Conservation (phyloP, 2,113 vertebrate genomes). For the Cololabis saira region DNA sequence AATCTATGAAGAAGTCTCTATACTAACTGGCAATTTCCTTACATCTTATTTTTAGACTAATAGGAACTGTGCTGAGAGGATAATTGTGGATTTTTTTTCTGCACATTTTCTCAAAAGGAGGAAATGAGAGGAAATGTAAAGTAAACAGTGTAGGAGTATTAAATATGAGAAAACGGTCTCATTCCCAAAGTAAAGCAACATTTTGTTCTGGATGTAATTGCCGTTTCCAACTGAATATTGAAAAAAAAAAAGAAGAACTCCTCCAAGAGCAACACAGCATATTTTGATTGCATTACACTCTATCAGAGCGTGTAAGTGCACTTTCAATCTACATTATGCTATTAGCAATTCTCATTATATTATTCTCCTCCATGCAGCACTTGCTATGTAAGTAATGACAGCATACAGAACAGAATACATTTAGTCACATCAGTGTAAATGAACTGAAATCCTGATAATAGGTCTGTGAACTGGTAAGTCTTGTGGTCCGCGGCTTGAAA, state of each 20-base stretch:
- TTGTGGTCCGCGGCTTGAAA: not conserved
- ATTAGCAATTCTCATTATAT: slow-evolving; percentile 57
- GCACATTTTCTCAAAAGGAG: slow-evolving; percentile 3
- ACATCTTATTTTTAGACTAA: slow-evolving; percentile 48
- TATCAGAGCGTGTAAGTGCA: slow-evolving; percentile 37
- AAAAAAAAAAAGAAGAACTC: slow-evolving; percentile 19
- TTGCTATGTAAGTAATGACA: slow-evolving; percentile 37
- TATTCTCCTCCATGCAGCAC: slow-evolving; percentile 30
- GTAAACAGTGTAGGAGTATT: slow-evolving; percentile 22
- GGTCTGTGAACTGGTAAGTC: not conserved
- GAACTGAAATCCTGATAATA: slow-evolving; percentile 22
- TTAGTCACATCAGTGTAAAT: slow-evolving; percentile 37
- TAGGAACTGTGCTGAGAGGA: slow-evolving; percentile 51
- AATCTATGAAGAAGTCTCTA: slow-evolving; percentile 13
- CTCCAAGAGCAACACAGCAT: slow-evolving; percentile 23
- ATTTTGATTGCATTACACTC: slow-evolving; percentile 57
- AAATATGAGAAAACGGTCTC: slow-evolving; percentile 52
- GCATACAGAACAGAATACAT: slow-evolving; percentile 17
- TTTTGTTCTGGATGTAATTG: slow-evolving; percentile 52
- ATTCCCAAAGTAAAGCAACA: slow-evolving; percentile 45
- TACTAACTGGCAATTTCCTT: slow-evolving; percentile 38
- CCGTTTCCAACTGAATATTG: slow-evolving; percentile 50
- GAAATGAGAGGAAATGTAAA: not conserved
- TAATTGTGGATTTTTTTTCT: slow-evolving; percentile 54
- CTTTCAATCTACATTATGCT: slow-evolving; percentile 51